A percentile compares a stretch with the other conserved stretches of the same genome.
phyloP scores from a whole-genome alignment of 2,797 vertebrate genomes.

The Mus caroli region DNA sequence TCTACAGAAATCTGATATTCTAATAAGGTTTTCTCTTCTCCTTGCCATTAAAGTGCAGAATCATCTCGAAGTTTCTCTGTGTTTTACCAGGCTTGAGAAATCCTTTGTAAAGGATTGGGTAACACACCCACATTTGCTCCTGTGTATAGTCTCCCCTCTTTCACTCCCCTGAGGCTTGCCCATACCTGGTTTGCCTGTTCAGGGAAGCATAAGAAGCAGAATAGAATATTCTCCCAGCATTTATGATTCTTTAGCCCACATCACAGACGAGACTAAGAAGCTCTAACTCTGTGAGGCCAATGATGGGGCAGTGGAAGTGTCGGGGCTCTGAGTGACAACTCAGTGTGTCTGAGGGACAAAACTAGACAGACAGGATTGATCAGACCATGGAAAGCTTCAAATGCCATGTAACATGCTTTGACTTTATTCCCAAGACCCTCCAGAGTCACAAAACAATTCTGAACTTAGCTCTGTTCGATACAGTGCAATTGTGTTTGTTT shows the following conservation, averaged over 20 bases:
- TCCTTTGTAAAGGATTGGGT: not conserved
- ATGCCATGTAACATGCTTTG: not conserved
- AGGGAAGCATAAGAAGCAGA: not conserved
- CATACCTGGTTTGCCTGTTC: not conserved
- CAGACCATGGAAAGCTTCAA: not conserved
- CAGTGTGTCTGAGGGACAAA: rapidly evolving
- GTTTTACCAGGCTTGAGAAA: not conserved
- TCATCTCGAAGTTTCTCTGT: not conserved
- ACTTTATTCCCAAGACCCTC: not conserved
- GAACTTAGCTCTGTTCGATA: not conserved
- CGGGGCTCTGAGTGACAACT: not conserved
- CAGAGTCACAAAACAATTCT: not conserved
- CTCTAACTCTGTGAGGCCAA: not conserved
- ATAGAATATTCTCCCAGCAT: not conserved
- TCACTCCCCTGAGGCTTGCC: not conserved
- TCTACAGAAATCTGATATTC: slow-evolving; percentile 3
- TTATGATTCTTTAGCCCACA: not conserved
- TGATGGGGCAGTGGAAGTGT: no score
- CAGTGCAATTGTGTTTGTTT: not conserved
- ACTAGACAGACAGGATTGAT: not conserved
- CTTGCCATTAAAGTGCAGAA: not conserved
- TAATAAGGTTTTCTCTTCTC: not conserved
- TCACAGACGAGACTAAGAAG: not conserved
- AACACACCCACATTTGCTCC: not conserved
- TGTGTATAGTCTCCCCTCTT: not conserved